Evolutionary conservation across 2,888 invertebrate genomes (phyloP), one percentile per base, ranked within the genome.

Genomic region (Conchocele bisecta): DNA sequence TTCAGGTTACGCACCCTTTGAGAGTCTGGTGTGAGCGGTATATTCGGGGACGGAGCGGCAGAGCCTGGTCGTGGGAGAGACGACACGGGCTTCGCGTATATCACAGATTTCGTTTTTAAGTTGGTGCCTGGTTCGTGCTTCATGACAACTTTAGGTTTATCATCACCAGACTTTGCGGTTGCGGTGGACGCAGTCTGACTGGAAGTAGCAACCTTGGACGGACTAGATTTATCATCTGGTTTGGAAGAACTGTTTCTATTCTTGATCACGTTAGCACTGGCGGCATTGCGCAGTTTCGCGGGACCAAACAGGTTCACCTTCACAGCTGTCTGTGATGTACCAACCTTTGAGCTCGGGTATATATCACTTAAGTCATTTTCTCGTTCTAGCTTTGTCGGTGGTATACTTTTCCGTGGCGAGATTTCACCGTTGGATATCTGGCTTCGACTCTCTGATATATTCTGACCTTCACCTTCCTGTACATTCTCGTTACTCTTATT

Each of bases 1-100:
- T 84, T 83, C 20, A 83, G 69, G 51, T 87, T 87, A 42, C 86
- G 66, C 7, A 84, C 81, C 60, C 75, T 78, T 13, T 69, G 65
- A 6, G 76, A 60, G 24, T 82, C 79, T 29, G 78, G 72, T 20
- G 79, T 66, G 0, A 59, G 51, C 17, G 73, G 35, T n/a, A n/a
- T n/a, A 20, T 64, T 80, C 26, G 69, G 58, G 2, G 58, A 20
- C 13, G 65, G 53, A 33, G 64, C 70, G 0, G 67, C 70, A 22
- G 77, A 77, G 5, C 81, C 81, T 5, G 83, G 83, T 29, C 78
- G 68, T 31, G 83, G 81, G 26, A 83, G 54, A 26, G 81, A 83
- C 5, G 83, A 81, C 24, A 78, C 75, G 24, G 76, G 78, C 59
- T 77, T 81, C 24, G 74, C 73, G 58, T 71, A 77, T 29, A 58